phyloP scores from a whole-genome alignment of 2,797 vertebrate species.

The Peromyscus nudipes region DNA sequence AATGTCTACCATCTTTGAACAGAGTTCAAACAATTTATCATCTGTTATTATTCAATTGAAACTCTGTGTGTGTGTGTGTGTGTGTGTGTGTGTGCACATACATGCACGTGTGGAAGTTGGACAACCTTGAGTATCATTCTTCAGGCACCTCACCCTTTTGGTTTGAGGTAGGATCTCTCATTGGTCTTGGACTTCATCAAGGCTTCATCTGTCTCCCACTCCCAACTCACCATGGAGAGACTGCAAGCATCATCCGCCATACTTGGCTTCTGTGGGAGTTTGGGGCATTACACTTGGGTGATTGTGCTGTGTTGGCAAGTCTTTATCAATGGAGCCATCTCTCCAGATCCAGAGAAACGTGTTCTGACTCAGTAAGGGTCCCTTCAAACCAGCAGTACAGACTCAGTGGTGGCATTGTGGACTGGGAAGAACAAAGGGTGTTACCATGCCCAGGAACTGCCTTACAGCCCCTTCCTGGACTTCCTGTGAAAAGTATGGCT shows the following conservation, averaged over 20 bases:
- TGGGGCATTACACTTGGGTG: not conserved
- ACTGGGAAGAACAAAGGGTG: not conserved
- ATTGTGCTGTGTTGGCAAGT: not conserved
- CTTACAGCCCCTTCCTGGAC: not conserved
- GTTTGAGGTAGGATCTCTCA: not conserved
- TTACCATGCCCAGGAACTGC: not conserved
- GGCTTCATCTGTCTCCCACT: not conserved
- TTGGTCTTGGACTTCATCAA: not conserved
- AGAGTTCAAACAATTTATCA: too few species aligned
- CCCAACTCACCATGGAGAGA: not conserved
- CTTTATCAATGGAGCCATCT: not conserved
- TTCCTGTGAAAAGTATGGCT: not conserved
- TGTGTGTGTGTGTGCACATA: rapidly evolving
- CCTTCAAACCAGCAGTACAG: rapidly evolving
- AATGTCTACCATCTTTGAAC: not conserved
- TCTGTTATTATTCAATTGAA: not conserved
- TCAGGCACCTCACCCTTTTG: not conserved
- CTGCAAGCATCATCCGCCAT: not conserved
- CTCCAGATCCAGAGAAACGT: not conserved
- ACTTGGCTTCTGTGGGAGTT: not conserved
- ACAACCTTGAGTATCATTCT: not conserved
- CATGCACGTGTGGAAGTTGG: not conserved
- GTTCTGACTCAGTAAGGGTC: not conserved
- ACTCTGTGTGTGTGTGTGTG: not conserved
- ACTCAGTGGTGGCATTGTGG: not conserved